Evolutionary conservation across 2,113 vertebrate species (phyloP).

Genomic region (Dipodomys stephensi): DNA sequence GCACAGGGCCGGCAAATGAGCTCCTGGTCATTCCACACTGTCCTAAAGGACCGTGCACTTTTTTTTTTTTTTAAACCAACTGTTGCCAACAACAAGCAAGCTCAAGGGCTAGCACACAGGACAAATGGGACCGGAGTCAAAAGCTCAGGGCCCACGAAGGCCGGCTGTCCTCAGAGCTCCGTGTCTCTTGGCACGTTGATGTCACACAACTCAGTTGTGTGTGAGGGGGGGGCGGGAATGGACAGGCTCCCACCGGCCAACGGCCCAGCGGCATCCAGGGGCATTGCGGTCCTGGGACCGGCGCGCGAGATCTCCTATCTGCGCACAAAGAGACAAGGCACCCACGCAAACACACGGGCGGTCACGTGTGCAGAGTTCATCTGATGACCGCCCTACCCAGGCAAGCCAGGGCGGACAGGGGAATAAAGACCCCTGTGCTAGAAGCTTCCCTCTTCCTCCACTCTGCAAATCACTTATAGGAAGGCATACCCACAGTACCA

Average conservation of each 20-base stretch:
- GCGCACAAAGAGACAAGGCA: not conserved
- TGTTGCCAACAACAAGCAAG: not conserved
- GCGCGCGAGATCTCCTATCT: not conserved
- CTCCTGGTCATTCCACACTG: not conserved
- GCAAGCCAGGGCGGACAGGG: not conserved
- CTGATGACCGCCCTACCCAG: not conserved
- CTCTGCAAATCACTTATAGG: not conserved
- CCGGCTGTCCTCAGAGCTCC: conserved; percentile 37
- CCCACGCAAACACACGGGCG: no score
- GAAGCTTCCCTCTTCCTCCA: conserved; percentile 3
- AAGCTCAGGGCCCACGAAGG: conserved; percentile 37
- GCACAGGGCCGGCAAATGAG: not conserved
- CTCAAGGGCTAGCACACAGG: conserved; percentile 38
- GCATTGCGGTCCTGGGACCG: no score
- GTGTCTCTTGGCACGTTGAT: conserved; percentile 51
- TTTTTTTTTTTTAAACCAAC: not conserved
- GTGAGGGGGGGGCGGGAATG: conserved; percentile 48
- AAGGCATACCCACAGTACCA: not conserved
- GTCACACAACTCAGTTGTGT: conserved; percentile 49
- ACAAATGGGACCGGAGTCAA: conserved; percentile 39
- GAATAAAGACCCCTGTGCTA: not conserved
- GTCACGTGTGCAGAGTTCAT: not conserved
- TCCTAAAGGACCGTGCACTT: not conserved
- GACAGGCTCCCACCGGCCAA: not conserved
- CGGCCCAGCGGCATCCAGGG: no score